Conservation (phyloP, 2,888 invertebrate species). For the Elgonia sp. region DNA sequence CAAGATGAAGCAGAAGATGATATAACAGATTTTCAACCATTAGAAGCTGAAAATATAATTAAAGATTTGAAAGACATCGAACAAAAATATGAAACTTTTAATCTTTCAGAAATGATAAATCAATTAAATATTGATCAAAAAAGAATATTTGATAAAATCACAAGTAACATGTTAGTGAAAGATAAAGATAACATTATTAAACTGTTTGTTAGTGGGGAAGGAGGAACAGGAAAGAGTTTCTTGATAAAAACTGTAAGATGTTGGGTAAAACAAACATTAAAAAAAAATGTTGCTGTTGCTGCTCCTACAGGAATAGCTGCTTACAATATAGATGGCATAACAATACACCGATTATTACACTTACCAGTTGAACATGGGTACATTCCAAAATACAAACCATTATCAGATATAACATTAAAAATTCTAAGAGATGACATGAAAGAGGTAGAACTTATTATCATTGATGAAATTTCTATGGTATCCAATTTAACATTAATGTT, state of each 20-base stretch:
- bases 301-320: too few relatives aligned
- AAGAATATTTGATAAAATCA: conserved; percentile 72
- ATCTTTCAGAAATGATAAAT: conserved; percentile 40
- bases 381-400: background rate
- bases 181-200: conserved; percentile 13
- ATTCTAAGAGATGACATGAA: background rate
- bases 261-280: conserved; percentile 78
- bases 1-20: background rate
- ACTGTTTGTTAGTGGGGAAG: conserved; percentile 79
- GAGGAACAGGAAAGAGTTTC: too few relatives aligned
- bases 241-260: conserved; percentile 81
- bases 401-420: too few relatives aligned
- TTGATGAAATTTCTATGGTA: background rate
- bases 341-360: conserved; percentile 81
- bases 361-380: conserved; percentile 81
- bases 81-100: conserved; percentile 13
- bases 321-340: too few relatives aligned
- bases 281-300: conserved; percentile 79
- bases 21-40: conserved; percentile 40
- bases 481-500: background rate
- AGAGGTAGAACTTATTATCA: background rate
- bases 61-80: conserved; percentile 54
- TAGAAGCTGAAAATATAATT: conserved; percentile 61
- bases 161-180: conserved; percentile 16
- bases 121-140: conserved; percentile 76